Conservation (phyloP, 2,113 vertebrate genomes). For the Urocynchramus pylzowi region DNA sequence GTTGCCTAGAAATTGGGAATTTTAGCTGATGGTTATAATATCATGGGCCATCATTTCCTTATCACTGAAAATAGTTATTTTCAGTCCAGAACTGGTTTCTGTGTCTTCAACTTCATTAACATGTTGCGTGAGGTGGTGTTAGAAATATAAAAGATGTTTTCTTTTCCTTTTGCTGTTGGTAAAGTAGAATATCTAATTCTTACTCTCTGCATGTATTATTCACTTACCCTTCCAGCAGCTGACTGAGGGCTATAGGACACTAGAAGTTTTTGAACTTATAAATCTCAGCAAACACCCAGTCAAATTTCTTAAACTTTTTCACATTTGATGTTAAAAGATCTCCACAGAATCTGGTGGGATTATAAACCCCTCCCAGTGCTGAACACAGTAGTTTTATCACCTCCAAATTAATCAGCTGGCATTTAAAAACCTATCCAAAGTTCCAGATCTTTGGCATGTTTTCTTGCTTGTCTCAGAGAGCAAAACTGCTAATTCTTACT, state of each 20-base stretch:
- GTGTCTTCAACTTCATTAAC: neutral
- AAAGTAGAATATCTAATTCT: neutral
- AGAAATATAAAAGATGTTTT: neutral
- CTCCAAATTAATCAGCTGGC: neutral
- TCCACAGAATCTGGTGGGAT: neutral
- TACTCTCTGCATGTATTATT: neutral
- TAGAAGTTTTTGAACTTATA: neutral
- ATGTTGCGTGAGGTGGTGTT: neutral
- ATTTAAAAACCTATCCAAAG: neutral
- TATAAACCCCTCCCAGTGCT: neutral
- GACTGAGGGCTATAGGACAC: neutral
- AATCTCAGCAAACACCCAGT: neutral
- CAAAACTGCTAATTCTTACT: neutral
- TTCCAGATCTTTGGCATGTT: neutral
- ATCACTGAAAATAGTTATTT: neutral
- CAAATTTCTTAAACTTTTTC: neutral
- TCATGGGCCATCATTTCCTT: neutral
- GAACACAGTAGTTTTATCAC: neutral
- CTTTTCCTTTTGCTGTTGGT: neutral
- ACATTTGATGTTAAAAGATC: neutral
- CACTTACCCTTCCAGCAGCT: neutral
- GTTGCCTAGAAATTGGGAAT: neutral
- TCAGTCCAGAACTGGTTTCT: neutral
- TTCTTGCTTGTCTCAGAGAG: neutral
- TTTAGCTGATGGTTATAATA: neutral